Evolutionary conservation across 1,140 invertebrate species (phyloP).

Genomic region (Camponotus floridanus): DNA sequence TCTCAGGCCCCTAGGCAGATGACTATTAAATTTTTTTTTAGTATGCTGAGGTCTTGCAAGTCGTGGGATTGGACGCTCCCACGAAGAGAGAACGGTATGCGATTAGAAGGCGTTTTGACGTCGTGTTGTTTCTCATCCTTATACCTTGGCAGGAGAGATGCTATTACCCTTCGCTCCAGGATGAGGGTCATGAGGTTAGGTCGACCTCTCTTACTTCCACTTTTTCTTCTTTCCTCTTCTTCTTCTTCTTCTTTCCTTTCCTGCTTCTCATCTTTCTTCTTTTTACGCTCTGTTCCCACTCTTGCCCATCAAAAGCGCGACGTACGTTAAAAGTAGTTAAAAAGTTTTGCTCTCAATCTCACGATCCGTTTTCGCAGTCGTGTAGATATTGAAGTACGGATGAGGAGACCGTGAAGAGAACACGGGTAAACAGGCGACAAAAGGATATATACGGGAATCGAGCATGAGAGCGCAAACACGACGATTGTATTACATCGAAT

Average conservation of each 20-base stretch:
- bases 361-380: constrained; percentile 63
- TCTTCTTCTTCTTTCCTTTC: constrained; percentile 13
- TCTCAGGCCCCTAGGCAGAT: constrained; percentile 14
- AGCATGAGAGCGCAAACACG: constrained; percentile 65
- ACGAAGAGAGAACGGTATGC: constrained; percentile 46
- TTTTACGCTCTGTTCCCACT: constrained; percentile 10
- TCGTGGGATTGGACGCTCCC: constrained; percentile 37
- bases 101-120: constrained; percentile 68
- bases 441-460: constrained; percentile 55
- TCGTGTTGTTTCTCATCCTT: constrained; percentile 38
- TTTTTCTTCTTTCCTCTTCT: constrained; percentile 19
- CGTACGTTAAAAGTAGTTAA: constrained; percentile 68
- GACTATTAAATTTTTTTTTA: constrained; percentile 40
- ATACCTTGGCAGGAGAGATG: constrained; percentile 37
- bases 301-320: constrained; percentile 6
- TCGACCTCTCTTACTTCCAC: constrained; percentile 19
- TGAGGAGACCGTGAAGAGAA: constrained; percentile 19
- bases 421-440: background rate
- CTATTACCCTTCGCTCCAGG: constrained; percentile 53
- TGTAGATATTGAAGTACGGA: constrained; percentile 18
- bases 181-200: constrained; percentile 33
- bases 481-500: constrained; percentile 64
- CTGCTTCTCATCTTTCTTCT: constrained; percentile 17
- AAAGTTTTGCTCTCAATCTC: constrained; percentile 74
- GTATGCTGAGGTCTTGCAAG: background rate